Conservation (phyloP, 2,113 vertebrate species). For the Xyliphius kryptos region DNA sequence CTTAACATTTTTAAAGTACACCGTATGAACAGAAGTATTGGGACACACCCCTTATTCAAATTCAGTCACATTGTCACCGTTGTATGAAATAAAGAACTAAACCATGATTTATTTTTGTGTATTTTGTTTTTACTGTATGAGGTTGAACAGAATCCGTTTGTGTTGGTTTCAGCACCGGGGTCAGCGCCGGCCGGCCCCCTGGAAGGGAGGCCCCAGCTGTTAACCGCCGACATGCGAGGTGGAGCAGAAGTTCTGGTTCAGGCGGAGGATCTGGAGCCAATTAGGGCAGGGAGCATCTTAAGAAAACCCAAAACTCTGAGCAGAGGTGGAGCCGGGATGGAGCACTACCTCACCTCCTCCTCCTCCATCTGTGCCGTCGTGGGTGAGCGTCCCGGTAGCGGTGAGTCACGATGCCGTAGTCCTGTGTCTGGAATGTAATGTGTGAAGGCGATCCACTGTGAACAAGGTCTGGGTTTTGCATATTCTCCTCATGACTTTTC, state of each 20-base stretch:
- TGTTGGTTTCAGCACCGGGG: neutral
- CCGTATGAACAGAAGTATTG: neutral
- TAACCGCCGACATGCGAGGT: neutral
- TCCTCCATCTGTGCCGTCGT: conserved; percentile 64
- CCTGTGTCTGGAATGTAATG: neutral
- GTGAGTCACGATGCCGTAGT: conserved; percentile 57
- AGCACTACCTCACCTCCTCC: conserved; percentile 65
- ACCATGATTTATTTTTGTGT: too few species aligned
- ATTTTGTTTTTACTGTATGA: too few species aligned
- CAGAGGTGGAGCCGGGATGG: conserved; percentile 47
- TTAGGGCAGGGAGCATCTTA: conserved; percentile 54
- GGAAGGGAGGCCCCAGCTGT: conserved; percentile 4
- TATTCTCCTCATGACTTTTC: too few species aligned
- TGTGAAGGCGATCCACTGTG: neutral
- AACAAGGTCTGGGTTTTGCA: neutral
- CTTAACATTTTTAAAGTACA: neutral
- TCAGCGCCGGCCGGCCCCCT: conserved; percentile 33
- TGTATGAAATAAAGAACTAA: too few species aligned
- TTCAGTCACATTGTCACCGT: too few species aligned
- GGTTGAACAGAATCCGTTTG: too few species aligned
- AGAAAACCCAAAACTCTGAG: conserved; percentile 57
- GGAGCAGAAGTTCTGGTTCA: conserved; percentile 43
- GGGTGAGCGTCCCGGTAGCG: conserved; percentile 41
- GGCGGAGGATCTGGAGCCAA: conserved; percentile 60
- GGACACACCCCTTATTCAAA: neutral